phyloP scores from a whole-genome alignment of 1,140 invertebrate species.

The Heliconius hewitsoni region DNA sequence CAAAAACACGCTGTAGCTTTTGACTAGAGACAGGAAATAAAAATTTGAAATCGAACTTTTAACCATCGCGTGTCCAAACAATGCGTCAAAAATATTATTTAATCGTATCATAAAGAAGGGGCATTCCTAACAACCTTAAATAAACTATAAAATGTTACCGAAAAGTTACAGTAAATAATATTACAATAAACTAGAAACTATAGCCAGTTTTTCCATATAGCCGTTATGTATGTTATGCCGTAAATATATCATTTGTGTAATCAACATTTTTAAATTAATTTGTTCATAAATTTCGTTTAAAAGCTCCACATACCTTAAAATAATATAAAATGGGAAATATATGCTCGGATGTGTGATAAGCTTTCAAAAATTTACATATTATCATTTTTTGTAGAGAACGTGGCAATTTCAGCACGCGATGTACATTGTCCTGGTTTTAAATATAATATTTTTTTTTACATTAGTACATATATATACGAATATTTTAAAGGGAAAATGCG shows the following conservation, averaged over 20 bases:
- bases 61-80: background rate
- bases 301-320: background rate
- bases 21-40: background rate
- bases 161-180: background rate
- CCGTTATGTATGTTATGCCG: too few relatives aligned
- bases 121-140: background rate
- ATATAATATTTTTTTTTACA: background rate
- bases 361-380: conserved; percentile 5
- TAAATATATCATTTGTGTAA: background rate
- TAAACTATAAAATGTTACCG: background rate
- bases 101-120: too few relatives aligned
- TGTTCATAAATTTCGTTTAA: background rate
- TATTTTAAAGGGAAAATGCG: too few relatives aligned
- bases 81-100: too few relatives aligned
- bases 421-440: background rate
- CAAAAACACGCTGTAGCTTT: background rate
- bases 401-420: background rate
- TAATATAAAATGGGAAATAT: background rate
- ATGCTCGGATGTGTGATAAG: background rate
- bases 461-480: background rate
- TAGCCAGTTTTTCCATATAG: background rate
- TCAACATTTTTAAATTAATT: background rate
- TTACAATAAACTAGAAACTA: background rate
- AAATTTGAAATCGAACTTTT: background rate
- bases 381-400: background rate